Evolutionary conservation across 1,140 invertebrate genomes (phyloP).

Genomic region (Monochamus saltuarius): DNA sequence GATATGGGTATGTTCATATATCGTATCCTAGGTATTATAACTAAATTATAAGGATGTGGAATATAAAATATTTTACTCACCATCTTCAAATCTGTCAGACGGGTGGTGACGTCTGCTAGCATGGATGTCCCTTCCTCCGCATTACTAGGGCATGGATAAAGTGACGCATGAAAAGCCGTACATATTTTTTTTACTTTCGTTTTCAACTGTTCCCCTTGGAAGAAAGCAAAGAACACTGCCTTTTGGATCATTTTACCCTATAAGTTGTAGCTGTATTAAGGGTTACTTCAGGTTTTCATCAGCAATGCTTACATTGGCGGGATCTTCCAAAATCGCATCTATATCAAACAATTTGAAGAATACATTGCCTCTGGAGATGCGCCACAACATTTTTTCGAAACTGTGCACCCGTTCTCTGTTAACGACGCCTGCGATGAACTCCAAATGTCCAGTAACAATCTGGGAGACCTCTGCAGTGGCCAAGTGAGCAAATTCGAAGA

Average conservation of each 20-base stretch:
- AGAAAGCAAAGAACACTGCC: conserved; percentile 98
- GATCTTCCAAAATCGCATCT: conserved; percentile 86
- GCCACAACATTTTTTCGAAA: conserved; percentile 97
- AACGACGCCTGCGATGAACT: conserved; percentile 86
- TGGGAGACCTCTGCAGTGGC: conserved; percentile 59
- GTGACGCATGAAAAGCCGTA: conserved; percentile 92
- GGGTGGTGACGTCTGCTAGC: conserved; percentile 90
- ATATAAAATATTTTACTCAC: conserved; percentile 61
- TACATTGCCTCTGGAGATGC: conserved; percentile 89
- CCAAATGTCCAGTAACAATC: conserved; percentile 59
- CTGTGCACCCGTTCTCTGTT: conserved; percentile 87
- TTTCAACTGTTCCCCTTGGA: conserved; percentile 98
- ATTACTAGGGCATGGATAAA: conserved; percentile 95
- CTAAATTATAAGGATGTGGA: too few relatives aligned
- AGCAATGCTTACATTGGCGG: conserved; percentile 69
- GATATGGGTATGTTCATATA: too few relatives aligned
- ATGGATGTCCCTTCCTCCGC: conserved; percentile 89
- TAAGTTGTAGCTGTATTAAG: conserved; percentile 25
- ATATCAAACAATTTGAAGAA: conserved; percentile 90
- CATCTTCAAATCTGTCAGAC: conserved; percentile 94
- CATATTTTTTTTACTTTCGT: conserved; percentile 97
- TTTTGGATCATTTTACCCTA: conserved; percentile 93
- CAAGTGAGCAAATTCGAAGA: conserved; percentile 59
- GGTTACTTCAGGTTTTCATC: not conserved
- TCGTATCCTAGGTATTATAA: too few relatives aligned